Evolutionary conservation across 2,113 vertebrate species (phyloP).

Genomic region (Pelodiscus sinensis): DNA sequence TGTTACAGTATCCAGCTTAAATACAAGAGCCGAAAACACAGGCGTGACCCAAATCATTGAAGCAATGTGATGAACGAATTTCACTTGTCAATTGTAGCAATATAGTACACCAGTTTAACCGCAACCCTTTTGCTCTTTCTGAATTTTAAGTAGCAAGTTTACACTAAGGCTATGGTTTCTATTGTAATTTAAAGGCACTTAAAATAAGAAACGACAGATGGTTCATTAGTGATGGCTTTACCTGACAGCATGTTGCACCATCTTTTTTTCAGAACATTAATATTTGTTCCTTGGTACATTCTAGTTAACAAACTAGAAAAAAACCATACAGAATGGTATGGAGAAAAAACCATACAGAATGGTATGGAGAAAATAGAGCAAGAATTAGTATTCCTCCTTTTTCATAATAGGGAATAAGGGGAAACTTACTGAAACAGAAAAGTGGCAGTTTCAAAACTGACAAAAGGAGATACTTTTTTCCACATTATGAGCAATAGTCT

Average conservation of each 20-base stretch:
- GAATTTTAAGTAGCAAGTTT: background rate
- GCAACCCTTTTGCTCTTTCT: background rate
- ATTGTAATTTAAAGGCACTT: background rate
- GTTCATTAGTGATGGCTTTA: background rate
- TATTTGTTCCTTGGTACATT: background rate
- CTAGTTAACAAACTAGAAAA: background rate
- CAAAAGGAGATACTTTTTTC: background rate
- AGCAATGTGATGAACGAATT: fast-evolving
- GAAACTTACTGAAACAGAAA: background rate
- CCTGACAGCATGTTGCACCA: background rate
- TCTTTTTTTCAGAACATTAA: background rate
- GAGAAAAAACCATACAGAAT: background rate
- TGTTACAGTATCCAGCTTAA: background rate
- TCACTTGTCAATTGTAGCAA: background rate
- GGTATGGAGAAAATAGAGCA: background rate
- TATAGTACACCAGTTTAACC: background rate
- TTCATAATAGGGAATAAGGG: background rate
- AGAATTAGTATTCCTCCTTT: background rate
- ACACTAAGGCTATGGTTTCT: background rate
- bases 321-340: background rate
- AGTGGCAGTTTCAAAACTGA: background rate
- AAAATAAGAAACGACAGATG: background rate
- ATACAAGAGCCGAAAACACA: background rate
- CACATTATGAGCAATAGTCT: background rate
- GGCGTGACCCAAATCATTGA: background rate